Conservation (phyloP, 1,140 invertebrate genomes). For the Yoshiicerus persimilis region DNA sequence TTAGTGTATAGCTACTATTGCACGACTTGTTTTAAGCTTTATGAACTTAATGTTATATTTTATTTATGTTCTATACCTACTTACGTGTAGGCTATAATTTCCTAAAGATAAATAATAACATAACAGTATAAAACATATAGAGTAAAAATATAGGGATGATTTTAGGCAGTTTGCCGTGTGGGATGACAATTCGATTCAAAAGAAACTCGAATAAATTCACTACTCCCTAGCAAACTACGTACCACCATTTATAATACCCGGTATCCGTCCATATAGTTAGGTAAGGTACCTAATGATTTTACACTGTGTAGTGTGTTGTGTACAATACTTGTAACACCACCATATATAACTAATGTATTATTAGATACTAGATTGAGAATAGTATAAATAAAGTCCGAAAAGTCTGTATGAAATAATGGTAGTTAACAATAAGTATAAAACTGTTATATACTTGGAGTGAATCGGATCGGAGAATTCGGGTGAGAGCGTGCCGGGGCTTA, state of each 20-base stretch:
- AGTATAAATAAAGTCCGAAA: neutral
- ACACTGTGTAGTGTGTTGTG: too few relatives aligned
- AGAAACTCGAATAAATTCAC: slow-evolving; percentile 4
- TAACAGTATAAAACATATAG: too few relatives aligned
- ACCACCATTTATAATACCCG: too few relatives aligned
- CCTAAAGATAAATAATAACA: too few relatives aligned
- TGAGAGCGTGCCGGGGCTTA: slow-evolving; percentile 28
- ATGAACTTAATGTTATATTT: too few relatives aligned
- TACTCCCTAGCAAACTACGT: neutral
- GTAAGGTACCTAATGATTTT: too few relatives aligned
- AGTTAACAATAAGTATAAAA: neutral
- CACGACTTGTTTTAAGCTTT: too few relatives aligned
- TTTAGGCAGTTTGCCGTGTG: neutral
- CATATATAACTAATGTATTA: neutral
- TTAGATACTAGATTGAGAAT: neutral
- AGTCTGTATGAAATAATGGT: neutral
- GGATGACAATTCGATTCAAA: neutral
- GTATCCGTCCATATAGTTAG: neutral
- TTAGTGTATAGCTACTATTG: neutral
- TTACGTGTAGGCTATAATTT: too few relatives aligned
- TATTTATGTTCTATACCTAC: too few relatives aligned
- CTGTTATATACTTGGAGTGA: neutral
- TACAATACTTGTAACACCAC: too few relatives aligned
- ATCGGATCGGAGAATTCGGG: slow-evolving; percentile 13
- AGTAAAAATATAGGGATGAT: neutral